phyloP scores from a whole-genome alignment of 64 coral and sea anemone genomes.

The Anthopleura sola region DNA sequence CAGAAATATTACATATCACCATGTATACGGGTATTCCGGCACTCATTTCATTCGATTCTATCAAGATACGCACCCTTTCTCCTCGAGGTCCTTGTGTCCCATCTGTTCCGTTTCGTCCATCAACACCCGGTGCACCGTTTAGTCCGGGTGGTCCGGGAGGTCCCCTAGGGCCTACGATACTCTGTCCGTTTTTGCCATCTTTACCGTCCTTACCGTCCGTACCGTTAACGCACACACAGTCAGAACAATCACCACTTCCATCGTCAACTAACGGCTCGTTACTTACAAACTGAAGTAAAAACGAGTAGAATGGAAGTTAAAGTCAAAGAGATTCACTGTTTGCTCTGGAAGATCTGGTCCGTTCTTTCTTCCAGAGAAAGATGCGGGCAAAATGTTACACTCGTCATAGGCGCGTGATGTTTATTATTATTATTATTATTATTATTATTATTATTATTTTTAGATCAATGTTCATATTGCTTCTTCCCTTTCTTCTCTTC shows the following conservation, averaged over 20 bases:
- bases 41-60: background rate
- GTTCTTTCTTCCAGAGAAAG: too few relatives aligned
- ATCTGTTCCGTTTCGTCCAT: background rate
- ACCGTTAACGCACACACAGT: conserved; percentile 9
- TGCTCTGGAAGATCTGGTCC: too few relatives aligned
- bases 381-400: too few relatives aligned
- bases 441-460: too few relatives aligned
- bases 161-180: conserved; percentile 14
- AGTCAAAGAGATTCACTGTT: too few relatives aligned
- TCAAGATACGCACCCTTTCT: background rate
- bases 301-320: background rate
- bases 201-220: conserved; percentile 18
- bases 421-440: too few relatives aligned
- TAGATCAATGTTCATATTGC: too few relatives aligned
- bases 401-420: too few relatives aligned
- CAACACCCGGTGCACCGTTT: background rate
- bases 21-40: background rate
- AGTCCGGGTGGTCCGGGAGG: background rate
- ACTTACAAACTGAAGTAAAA: background rate
- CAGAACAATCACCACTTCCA: conserved; percentile 10
- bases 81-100: conserved; percentile 4
- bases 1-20: background rate
- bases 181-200: conserved; percentile 11
- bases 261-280: background rate
- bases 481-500: too few relatives aligned